Percentiles rank a stretch among this genome's conserved stretches.
Conservation (phyloP, 1,140 invertebrate species). For the Pseudomyrmex sp. region DNA sequence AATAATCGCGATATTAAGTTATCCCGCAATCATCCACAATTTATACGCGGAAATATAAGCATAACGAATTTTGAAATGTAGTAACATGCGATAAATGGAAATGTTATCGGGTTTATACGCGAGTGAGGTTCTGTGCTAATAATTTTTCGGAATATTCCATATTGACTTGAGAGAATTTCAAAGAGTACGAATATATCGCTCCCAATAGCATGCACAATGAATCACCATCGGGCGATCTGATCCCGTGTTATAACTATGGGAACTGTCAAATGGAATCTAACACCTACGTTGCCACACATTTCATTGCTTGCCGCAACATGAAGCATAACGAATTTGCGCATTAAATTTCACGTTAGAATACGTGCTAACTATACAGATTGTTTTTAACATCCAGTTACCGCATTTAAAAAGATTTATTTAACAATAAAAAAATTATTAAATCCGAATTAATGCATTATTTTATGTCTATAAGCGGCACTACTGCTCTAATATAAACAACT, state of each 20-base stretch:
- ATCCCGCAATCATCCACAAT: no score
- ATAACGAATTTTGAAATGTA: background rate
- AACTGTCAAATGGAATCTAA: conserved; percentile 66
- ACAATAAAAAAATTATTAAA: background rate
- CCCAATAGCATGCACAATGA: conserved; percentile 46
- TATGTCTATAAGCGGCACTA: no score
- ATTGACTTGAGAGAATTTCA: conserved; percentile 8
- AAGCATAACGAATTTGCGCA: conserved; percentile 52
- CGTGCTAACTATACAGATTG: background rate
- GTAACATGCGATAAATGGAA: no score
- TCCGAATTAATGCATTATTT: no score
- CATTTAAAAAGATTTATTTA: background rate
- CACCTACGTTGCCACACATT: conserved; percentile 61
- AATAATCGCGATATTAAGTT: background rate
- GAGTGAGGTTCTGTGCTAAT: background rate
- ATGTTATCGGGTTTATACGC: background rate
- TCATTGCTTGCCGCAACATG: conserved; percentile 29
- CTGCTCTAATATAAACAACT: no score
- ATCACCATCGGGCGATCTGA: conserved; percentile 61
- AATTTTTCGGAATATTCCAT: conserved; percentile 22
- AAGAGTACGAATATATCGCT: conserved; percentile 8
- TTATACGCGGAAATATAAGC: background rate
- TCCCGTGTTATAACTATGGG: conserved; percentile 54
- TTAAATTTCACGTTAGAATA: conserved; percentile 57
- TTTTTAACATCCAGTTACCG: background rate